Conservation (phyloP, 2,888 invertebrate species). For the Cephalotes varians region DNA sequence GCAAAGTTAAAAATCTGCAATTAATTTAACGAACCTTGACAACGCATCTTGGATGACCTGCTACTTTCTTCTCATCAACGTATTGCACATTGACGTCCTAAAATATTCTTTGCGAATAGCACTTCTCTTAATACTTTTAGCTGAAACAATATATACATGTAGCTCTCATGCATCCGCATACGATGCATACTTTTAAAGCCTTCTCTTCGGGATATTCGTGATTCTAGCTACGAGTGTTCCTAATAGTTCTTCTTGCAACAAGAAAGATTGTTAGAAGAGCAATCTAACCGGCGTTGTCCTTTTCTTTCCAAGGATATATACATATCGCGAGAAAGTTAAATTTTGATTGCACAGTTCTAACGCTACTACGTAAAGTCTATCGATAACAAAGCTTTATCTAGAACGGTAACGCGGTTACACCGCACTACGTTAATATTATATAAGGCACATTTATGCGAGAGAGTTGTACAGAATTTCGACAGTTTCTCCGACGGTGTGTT, state of each 20-base stretch:
- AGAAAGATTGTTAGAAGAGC: neutral
- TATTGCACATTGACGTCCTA: slow-evolving; percentile 46
- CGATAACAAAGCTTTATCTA: slow-evolving; percentile 36
- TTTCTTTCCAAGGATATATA: neutral
- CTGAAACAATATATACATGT: slow-evolving; percentile 41
- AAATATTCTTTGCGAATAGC: slow-evolving; percentile 28
- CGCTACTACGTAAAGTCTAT: slow-evolving; percentile 30
- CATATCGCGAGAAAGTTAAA: slow-evolving; percentile 31
- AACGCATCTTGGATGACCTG: slow-evolving; percentile 1
- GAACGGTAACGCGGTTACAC: slow-evolving; percentile 25
- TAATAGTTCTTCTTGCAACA: neutral
- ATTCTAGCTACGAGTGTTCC: neutral
- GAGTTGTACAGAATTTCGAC: slow-evolving; percentile 45
- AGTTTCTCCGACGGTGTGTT: neutral
- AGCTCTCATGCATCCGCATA: slow-evolving; percentile 16
- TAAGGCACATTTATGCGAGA: slow-evolving; percentile 54
- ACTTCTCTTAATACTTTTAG: slow-evolving; percentile 43
- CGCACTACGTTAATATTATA: slow-evolving; percentile 32
- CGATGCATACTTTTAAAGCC: slow-evolving; percentile 15
- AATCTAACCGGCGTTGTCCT: neutral
- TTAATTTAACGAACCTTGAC: slow-evolving; percentile 23
- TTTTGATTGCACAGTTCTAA: slow-evolving; percentile 55
- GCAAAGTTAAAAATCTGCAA: slow-evolving; percentile 21
- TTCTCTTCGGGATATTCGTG: slow-evolving; percentile 30
- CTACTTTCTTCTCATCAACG: slow-evolving; percentile 8